phyloP scores from a whole-genome alignment of 64 coral and sea anemone genomes.

The Astreopora myriophthalma region DNA sequence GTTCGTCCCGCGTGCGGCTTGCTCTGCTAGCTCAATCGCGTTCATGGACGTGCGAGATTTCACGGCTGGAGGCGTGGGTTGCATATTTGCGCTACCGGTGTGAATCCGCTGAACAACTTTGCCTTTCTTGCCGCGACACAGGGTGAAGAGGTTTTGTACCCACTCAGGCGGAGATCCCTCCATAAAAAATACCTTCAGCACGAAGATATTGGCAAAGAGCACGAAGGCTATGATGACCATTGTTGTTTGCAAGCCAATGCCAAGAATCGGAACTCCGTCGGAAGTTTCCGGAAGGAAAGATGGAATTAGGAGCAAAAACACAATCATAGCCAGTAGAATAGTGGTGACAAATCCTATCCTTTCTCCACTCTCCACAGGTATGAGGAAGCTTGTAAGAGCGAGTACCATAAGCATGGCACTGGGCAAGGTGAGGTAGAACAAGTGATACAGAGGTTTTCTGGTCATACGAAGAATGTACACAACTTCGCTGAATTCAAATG shows the following conservation, averaged over 20 bases:
- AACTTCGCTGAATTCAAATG: slow-evolving; percentile 10
- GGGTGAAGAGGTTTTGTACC: slow-evolving; percentile 27
- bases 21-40: slow-evolving; percentile 17
- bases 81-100: background rate
- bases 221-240: slow-evolving; percentile 24
- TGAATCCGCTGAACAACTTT: background rate
- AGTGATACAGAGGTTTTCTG: slow-evolving; percentile 24
- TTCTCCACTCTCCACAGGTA: slow-evolving; percentile 69
- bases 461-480: slow-evolving; percentile 6
- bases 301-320: slow-evolving; percentile 50
- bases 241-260: slow-evolving; percentile 27
- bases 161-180: slow-evolving; percentile 21
- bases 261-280: slow-evolving; percentile 33
- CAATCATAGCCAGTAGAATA: slow-evolving; percentile 60
- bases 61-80: background rate
- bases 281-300: slow-evolving; percentile 67
- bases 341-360: slow-evolving; percentile 75
- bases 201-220: slow-evolving; percentile 32
- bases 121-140: background rate
- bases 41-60: background rate
- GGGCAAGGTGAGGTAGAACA: slow-evolving; percentile 51
- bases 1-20: background rate
- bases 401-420: slow-evolving; percentile 27
- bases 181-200: slow-evolving; percentile 40
- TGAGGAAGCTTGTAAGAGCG: slow-evolving; percentile 22